A percentile compares a stretch with the other conserved stretches of the same genome.
Conservation (phyloP, 2,888 invertebrate species). For the Agrypnus murinus region DNA sequence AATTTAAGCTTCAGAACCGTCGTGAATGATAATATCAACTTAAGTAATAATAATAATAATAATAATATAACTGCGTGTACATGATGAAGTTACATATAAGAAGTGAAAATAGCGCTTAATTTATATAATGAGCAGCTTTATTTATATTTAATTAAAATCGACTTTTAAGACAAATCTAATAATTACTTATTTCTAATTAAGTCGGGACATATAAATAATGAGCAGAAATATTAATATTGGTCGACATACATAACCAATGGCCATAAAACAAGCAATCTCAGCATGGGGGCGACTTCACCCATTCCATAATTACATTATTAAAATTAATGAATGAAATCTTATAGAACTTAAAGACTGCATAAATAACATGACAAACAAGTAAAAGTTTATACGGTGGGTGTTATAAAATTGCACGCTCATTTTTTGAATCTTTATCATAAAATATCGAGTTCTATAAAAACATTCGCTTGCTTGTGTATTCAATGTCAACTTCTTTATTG, state of each 20-base stretch:
- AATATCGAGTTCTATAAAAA: slow-evolving; percentile 1
- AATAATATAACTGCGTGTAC: too few relatives aligned
- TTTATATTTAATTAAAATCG: slow-evolving; percentile 16
- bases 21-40: background rate
- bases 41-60: background rate
- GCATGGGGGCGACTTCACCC: slow-evolving; percentile 21
- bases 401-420: slow-evolving; percentile 8
- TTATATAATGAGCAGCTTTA: too few relatives aligned
- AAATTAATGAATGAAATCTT: slow-evolving; percentile 31
- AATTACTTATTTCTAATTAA: slow-evolving; percentile 18
- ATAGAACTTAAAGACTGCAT: slow-evolving; percentile 9
- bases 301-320: slow-evolving; percentile 30
- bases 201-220: background rate
- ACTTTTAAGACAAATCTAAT: slow-evolving; percentile 9
- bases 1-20: slow-evolving; percentile 16
- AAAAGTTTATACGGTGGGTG: slow-evolving; percentile 16
- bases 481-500: slow-evolving; percentile 22
- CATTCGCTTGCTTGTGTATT: background rate
- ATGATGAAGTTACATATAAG: background rate
- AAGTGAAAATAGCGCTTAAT: background rate
- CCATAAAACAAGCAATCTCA: slow-evolving; percentile 26
- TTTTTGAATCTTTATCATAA: slow-evolving; percentile 21
- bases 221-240: slow-evolving; percentile 6
- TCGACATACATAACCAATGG: background rate
- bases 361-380: slow-evolving; percentile 15